These are phyloP conservation scores for Sebastolobus alascanus DNA, from an alignment of 2,797 vertebrate genomes.

Conservation along the genomic window DNA sequence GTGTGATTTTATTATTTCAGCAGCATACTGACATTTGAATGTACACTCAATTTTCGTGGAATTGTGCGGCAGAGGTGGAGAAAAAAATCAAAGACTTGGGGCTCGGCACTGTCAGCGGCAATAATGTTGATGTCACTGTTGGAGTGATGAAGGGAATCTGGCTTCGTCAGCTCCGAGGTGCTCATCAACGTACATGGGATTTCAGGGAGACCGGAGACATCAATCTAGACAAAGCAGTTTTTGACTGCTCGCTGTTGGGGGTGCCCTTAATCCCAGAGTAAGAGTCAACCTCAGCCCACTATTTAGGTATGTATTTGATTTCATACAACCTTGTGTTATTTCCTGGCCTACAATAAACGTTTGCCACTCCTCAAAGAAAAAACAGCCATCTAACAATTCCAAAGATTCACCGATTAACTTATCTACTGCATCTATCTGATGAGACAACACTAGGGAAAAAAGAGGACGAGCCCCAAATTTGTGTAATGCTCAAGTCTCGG, in stretches of 20 bases:
- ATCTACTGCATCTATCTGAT: not conserved
- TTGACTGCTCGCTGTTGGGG: constrained; percentile 5
- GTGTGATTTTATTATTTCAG: constrained; percentile 9
- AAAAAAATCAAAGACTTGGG: constrained; percentile 10
- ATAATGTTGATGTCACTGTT: constrained; percentile 37
- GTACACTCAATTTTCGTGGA: not conserved
- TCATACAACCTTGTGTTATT: not conserved
- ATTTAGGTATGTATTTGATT: not conserved
- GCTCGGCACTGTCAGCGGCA: constrained; percentile 15
- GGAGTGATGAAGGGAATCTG: constrained; percentile 33
- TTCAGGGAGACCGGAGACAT: constrained; percentile 20
- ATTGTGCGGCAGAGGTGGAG: not conserved
- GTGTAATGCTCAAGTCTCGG: not conserved
- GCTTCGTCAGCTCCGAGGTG: constrained; percentile 24
- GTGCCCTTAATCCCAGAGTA: constrained; percentile 1
- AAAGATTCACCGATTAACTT: not conserved
- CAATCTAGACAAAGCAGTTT: constrained; percentile 19
- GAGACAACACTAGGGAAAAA: not conserved
- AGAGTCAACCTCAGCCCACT: not conserved
- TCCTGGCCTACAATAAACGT: not conserved
- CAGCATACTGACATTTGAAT: constrained; percentile 23
- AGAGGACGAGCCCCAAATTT: not conserved
- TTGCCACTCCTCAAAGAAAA: not conserved
- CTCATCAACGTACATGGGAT: constrained; percentile 20
- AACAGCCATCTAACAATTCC: not conserved